Conservation (phyloP, 2,888 invertebrate genomes). For the Lasiommata megera region DNA sequence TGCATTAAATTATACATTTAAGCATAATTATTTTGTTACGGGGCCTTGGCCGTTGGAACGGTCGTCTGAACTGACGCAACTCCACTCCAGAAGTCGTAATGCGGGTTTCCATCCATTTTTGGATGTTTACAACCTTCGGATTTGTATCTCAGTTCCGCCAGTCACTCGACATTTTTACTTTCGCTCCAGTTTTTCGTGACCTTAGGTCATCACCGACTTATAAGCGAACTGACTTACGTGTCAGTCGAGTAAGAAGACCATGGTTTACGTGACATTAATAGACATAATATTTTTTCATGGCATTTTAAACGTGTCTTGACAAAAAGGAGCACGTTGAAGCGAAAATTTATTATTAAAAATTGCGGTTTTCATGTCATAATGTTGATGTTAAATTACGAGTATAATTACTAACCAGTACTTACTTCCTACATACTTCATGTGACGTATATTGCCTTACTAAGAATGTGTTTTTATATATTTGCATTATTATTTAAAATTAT, state of each 20-base stretch:
- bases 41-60: slow-evolving; percentile 36
- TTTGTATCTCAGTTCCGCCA: slow-evolving; percentile 61
- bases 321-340: no score
- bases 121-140: slow-evolving; percentile 65
- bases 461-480: no score
- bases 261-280: not conserved
- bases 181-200: slow-evolving; percentile 71
- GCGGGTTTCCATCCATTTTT: slow-evolving; percentile 61
- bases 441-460: no score
- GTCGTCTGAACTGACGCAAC: slow-evolving; percentile 40
- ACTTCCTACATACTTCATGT: no score
- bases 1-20: slow-evolving; percentile 37
- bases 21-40: slow-evolving; percentile 42
- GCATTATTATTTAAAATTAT: no score
- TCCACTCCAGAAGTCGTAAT: slow-evolving; percentile 41
- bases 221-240: not conserved
- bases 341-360: no score
- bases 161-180: slow-evolving; percentile 59
- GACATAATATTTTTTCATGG: not conserved
- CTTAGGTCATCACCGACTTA: slow-evolving; percentile 43
- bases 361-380: no score
- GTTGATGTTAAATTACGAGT: no score
- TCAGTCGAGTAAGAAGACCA: not conserved
- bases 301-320: not conserved
- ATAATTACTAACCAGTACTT: no score